Conservation (phyloP, 2,113 vertebrate genomes). For the Thamnophis sirtalis region DNA sequence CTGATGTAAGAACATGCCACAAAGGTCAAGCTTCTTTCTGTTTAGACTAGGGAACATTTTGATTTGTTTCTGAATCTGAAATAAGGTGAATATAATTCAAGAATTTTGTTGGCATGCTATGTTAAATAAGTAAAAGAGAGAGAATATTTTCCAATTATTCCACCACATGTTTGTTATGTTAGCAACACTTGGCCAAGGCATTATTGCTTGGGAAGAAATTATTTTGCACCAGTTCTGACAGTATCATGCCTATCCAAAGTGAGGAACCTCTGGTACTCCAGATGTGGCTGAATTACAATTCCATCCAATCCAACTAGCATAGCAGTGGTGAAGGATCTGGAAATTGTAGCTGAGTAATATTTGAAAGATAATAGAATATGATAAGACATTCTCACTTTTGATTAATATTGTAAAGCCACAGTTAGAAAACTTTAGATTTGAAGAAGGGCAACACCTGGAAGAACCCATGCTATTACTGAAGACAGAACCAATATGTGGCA, state of each 20-base stretch:
- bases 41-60: slow-evolving; percentile 4
- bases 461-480: slow-evolving; percentile 32
- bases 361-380: not conserved
- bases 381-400: not conserved
- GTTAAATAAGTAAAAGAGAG: slow-evolving; percentile 6
- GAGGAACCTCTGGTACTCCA: not conserved
- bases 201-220: slow-evolving; percentile 16
- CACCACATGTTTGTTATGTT: slow-evolving; percentile 30
- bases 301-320: not conserved
- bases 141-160: slow-evolving; percentile 25
- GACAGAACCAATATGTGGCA: slow-evolving; percentile 37
- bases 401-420: not conserved
- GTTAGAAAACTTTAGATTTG: slow-evolving; percentile 27
- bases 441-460: slow-evolving; percentile 40
- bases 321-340: not conserved
- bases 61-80: slow-evolving; percentile 20
- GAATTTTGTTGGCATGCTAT: not conserved
- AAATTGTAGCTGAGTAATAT: not conserved
- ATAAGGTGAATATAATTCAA: slow-evolving; percentile 21
- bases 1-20: not conserved
- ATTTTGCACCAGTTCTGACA: not conserved
- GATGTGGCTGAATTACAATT: not conserved
- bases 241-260: not conserved
- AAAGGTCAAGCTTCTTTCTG: slow-evolving; percentile 18
- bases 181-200: slow-evolving; percentile 15